phyloP scores from a whole-genome alignment of 2,113 vertebrate genomes.

The Callorhinus ursinus region DNA sequence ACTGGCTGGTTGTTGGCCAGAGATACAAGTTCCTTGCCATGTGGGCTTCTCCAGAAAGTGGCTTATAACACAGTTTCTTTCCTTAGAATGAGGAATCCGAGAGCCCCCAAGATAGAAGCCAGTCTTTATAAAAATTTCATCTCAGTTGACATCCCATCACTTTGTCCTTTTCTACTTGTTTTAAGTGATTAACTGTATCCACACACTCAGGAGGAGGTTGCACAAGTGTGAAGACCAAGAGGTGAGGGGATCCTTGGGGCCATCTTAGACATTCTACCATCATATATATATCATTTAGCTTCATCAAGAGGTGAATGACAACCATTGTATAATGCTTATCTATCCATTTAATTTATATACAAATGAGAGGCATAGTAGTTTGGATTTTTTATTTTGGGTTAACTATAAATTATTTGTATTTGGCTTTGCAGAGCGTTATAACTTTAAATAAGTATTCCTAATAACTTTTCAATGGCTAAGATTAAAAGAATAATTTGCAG shows the following conservation, averaged over 20 bases:
- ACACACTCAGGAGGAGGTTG: neutral
- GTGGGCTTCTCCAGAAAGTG: neutral
- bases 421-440: neutral
- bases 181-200: neutral
- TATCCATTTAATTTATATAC: neutral
- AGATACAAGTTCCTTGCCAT: neutral
- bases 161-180: neutral
- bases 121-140: neutral
- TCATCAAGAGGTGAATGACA: neutral
- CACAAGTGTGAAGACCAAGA: neutral
- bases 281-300: neutral
- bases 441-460: constrained; percentile 8
- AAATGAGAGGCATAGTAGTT: neutral
- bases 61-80: neutral
- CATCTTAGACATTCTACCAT: neutral
- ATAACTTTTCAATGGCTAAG: constrained; percentile 4
- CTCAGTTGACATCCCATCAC: neutral
- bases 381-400: neutral
- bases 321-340: neutral
- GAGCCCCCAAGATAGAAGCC: neutral
- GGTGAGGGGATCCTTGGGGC: neutral
- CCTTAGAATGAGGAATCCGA: neutral
- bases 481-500: neutral
- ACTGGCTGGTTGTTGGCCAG: neutral
- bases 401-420: constrained; percentile 17